Evolutionary conservation across 2,888 invertebrate genomes (phyloP).

Genomic region (Tetragonula carbonaria): DNA sequence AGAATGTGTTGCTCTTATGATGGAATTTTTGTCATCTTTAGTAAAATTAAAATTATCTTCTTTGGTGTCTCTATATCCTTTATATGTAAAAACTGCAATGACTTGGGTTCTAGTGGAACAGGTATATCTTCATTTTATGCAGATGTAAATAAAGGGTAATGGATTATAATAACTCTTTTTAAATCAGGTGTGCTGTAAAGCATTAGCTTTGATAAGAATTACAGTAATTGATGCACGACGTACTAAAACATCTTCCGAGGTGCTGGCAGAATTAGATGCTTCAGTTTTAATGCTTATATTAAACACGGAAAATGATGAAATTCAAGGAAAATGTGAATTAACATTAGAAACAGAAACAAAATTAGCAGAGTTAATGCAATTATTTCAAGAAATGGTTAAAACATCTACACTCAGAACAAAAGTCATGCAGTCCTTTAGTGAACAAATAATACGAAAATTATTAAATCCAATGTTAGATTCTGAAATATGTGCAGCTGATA

Average conservation of each 20-base stretch:
- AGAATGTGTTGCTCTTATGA: constrained; percentile 84
- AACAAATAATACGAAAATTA: constrained; percentile 82
- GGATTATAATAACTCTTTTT: neutral
- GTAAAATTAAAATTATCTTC: constrained; percentile 83
- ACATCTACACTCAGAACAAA: constrained; percentile 78
- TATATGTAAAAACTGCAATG: constrained; percentile 83
- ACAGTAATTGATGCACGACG: constrained; percentile 81
- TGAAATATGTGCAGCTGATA: constrained; percentile 70
- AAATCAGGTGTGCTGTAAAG: constrained; percentile 82
- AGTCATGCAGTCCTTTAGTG: constrained; percentile 82
- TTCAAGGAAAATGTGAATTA: constrained; percentile 68
- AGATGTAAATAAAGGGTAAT: neutral
- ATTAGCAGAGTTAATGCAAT: constrained; percentile 84
- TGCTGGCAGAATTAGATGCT: constrained; percentile 82
- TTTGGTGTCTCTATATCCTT: constrained; percentile 82
- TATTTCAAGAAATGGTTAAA: constrained; percentile 84
- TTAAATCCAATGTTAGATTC: constrained; percentile 82
- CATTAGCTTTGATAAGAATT: constrained; percentile 83
- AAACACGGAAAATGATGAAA: constrained; percentile 78
- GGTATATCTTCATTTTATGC: constrained; percentile 60
- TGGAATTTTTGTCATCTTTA: constrained; percentile 85
- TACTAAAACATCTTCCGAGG: constrained; percentile 70
- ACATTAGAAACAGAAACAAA: constrained; percentile 81
- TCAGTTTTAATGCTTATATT: constrained; percentile 83
- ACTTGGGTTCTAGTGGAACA: constrained; percentile 85